Evolutionary conservation across 2,888 invertebrate genomes (phyloP).

Genomic region (Drosophila pegasa): DNA sequence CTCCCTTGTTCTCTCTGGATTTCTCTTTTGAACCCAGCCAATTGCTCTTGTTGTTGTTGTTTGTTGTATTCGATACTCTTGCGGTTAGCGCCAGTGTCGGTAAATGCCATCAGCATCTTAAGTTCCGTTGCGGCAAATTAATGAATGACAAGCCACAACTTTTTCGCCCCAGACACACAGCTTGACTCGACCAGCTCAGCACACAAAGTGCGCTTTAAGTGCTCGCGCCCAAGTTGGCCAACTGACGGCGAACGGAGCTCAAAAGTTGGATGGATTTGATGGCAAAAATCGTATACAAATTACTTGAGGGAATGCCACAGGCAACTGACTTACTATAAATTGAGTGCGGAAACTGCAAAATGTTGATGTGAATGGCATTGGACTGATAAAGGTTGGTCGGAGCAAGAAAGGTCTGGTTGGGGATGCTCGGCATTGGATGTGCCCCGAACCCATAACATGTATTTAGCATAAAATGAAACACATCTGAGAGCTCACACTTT

Average conservation of each 20-base stretch:
- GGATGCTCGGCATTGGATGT: too few relatives aligned
- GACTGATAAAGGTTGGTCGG: too few relatives aligned
- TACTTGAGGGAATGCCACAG: slow-evolving; percentile 5
- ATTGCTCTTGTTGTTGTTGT: slow-evolving; percentile 14
- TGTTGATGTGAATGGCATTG: background rate
- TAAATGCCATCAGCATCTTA: slow-evolving; percentile 29
- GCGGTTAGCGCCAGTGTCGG: slow-evolving; percentile 44
- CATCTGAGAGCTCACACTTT: too few relatives aligned
- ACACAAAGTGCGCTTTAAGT: slow-evolving; percentile 25
- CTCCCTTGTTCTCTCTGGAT: slow-evolving; percentile 1
- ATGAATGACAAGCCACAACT: slow-evolving; percentile 43
- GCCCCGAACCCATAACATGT: too few relatives aligned
- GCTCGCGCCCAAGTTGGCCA: slow-evolving; percentile 19
- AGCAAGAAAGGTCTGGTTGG: too few relatives aligned
- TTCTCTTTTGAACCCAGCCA: slow-evolving; percentile 6
- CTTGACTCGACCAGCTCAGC: slow-evolving; percentile 3
- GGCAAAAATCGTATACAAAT: background rate
- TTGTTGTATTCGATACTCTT: slow-evolving; percentile 50
- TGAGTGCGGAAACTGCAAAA: background rate
- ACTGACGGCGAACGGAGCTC: slow-evolving; percentile 10
- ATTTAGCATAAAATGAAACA: too few relatives aligned
- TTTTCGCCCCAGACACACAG: slow-evolving; percentile 5
- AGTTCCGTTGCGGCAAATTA: slow-evolving; percentile 52
- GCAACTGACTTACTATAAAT: background rate
- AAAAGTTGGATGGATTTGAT: slow-evolving; percentile 4